Base-by-base conservation (phyloP, 1,140 invertebrate genomes). In the Neodiprion lecontei region DNA sequence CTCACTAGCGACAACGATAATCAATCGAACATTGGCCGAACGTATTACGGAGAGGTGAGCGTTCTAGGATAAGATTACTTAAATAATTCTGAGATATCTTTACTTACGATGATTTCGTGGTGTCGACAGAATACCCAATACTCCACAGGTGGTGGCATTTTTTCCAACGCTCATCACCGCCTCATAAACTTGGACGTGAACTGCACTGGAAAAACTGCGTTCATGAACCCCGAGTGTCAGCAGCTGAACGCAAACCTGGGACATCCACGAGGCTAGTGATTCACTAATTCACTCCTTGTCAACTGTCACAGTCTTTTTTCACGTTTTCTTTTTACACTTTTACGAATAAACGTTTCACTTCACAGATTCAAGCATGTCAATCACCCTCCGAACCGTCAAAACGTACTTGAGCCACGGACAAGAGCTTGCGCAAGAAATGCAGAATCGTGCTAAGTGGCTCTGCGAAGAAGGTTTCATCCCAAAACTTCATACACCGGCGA, bases 131-230 rank as follows among this genome's bases (percentile, higher is more conserved):
- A 40, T 40, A 40, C 28, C 0, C 28, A 40, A 40, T 40, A 40
- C 28, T 40, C 28, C 28, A 40, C 28, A 40, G 28, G 28, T 40
- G 28, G 28, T 40, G 28, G 28, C 28, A 61, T 12, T 61, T 61
- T 61, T n/a, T 61, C 53, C 11, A 61, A 61, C 53, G 53, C 53
- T 61, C 53, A 61, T 12, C n/a, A 61, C 53, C 11, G 53, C 8
- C 74, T 76, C 67, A 78, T 76, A 14, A 69, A 78, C 66, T 72
- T 76, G 72, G 72, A 53, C 23, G 49, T 71, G 12, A 78, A 78
- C 49, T 78, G 77, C 67, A 76, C 28, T 67, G 61, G 49, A 4
- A 66, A 5, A 0, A 50, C 8, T 9, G 50, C 69, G 53, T 17
- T 21, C 8, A 14, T 23, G 14, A 73, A 69, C 1, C 65, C 69